These are phyloP conservation scores for Pimephales promelas DNA, from an alignment of 2,113 vertebrate genomes.

Conservation along the genomic window DNA sequence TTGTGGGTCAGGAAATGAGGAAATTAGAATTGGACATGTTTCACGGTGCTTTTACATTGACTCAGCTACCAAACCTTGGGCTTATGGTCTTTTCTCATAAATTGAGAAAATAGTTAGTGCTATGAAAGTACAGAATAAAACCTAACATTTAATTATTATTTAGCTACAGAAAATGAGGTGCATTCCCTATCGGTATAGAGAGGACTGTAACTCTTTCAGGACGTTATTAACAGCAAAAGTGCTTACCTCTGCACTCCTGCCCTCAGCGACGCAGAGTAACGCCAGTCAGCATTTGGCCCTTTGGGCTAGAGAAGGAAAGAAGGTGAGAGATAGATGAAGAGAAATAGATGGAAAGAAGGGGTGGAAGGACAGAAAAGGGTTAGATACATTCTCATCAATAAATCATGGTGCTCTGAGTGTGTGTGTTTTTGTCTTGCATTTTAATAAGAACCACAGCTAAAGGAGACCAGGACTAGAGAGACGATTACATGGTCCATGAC, in stretches of 20 bases:
- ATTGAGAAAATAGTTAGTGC: too few species aligned
- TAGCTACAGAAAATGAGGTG: background rate
- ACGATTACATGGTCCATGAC: conserved; percentile 54
- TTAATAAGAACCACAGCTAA: conserved; percentile 65
- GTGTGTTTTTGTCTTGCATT: conserved; percentile 64
- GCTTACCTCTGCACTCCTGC: conserved; percentile 96
- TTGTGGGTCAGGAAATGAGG: background rate
- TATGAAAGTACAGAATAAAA: background rate
- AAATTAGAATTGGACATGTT: background rate
- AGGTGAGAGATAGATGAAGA: conserved; percentile 39
- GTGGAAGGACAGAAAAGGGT: conserved; percentile 58
- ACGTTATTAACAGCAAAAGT: conserved; percentile 57
- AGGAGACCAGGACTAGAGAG: conserved; percentile 32
- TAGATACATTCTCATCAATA: conserved; percentile 74
- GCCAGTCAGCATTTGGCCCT: conserved; percentile 96
- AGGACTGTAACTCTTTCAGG: conserved; percentile 1
- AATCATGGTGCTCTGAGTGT: conserved; percentile 70
- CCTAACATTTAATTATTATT: background rate
- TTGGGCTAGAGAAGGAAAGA: conserved; percentile 80
- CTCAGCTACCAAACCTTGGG: background rate
- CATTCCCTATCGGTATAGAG: background rate
- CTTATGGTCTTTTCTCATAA: background rate
- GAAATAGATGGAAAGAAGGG: background rate
- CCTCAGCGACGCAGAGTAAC: conserved; percentile 96
- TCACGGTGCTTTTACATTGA: background rate